Conservation (phyloP, 2,888 invertebrate species). For the Melanargia galathea region DNA sequence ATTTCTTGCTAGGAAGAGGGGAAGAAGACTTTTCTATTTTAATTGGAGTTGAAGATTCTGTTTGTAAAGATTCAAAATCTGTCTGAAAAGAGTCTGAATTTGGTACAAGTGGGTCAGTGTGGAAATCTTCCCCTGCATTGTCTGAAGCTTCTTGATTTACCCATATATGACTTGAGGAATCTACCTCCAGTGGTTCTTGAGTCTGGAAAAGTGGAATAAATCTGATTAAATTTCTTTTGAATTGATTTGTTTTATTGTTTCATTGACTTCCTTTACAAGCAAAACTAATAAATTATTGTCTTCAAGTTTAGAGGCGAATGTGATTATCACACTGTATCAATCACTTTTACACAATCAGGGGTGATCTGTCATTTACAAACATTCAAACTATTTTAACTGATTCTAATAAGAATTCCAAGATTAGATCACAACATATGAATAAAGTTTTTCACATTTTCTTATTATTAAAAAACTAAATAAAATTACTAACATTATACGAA, state of each 20-base stretch:
- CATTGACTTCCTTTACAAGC: not conserved
- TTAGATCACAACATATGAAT: not conserved
- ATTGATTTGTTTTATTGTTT: not conserved
- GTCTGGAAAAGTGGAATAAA: conserved; percentile 44
- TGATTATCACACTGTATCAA: no score
- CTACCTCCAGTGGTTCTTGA: conserved; percentile 57
- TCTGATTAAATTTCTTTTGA: conserved; percentile 21
- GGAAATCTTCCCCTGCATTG: conserved; percentile 50
- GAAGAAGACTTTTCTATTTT: conserved; percentile 47
- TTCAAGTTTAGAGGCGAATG: no score
- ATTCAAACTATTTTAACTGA: not conserved
- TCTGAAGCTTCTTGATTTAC: conserved; percentile 53
- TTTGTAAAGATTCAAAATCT: conserved; percentile 53
- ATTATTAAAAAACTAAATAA: not conserved
- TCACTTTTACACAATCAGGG: no score
- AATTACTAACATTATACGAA: conserved; percentile 46
- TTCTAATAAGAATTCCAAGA: not conserved
- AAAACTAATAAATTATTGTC: no score
- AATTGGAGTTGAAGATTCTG: conserved; percentile 44
- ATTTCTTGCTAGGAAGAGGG: conserved; percentile 54
- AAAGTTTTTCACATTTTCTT: not conserved
- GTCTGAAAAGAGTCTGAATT: conserved; percentile 57
- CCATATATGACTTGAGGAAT: conserved; percentile 64
- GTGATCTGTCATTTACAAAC: not conserved
- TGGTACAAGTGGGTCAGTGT: conserved; percentile 59